Base-by-base conservation (phyloP, 1,140 invertebrate species). In the Cotesia typhae region DNA sequence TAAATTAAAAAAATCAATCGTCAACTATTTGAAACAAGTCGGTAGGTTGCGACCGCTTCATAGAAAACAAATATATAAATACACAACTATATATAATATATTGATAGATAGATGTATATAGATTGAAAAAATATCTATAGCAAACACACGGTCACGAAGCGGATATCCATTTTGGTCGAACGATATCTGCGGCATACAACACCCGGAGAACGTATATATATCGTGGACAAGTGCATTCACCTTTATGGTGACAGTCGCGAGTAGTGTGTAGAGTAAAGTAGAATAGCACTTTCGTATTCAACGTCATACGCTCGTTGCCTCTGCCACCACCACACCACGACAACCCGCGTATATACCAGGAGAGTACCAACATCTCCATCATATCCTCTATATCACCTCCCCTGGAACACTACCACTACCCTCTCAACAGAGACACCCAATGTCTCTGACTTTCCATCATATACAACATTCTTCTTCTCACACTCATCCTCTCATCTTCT, bases 141-240 rank as follows among this genome's bases (percentile, higher is more conserved):
- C 37, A 36, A 12, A 53, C 55, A 60, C 38, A 72, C 35, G 52
- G 36, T 72, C 70, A 59, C 71, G 70, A 66, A 60, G 60, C 63
- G 71, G 71, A 72, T 72, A 72, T 63, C 64, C 71, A 72, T 72
- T 72, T 72, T 55, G 71, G 63, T 66, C 67, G 65, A 67, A 69
- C 14, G 55, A 64, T 55, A 59, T 66, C 47, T 67, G 51, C 17
- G 55, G 53, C 20, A n/a, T 51, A 71, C 28, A 70, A 10, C 37
- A 66, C 57, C 35, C 65, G 66, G 60, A 66, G 66, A 55, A 68
- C 69, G 67, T 70, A 67, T 66, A 75, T 70, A 75, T 70, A 70
- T 64, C 69, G 67, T 70, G 70, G 70, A 75, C 74, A 70, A 71
- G 74, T 75, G 70, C 74, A 75, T 75, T 72, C 74, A 75, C 74